Conservation (phyloP, 35 echinoderm and acorn worm species). For the Apostichopus parvimensis region DNA sequence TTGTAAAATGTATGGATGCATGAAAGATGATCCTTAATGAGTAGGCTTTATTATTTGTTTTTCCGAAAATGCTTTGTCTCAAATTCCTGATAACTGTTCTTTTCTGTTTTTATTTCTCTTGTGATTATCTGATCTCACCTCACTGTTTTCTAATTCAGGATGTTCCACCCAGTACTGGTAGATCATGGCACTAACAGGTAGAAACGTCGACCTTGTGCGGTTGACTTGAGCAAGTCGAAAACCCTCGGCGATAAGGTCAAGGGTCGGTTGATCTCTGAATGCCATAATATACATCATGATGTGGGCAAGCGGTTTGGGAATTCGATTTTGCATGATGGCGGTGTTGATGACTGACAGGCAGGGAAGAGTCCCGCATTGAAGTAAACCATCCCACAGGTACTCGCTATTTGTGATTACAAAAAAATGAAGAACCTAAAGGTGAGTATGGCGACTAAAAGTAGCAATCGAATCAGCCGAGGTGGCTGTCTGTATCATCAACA, state of each 20-base stretch:
- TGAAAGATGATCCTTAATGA: background rate
- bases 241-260: constrained; percentile 82
- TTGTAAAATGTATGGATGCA: too few relatives aligned
- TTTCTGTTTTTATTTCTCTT: too few relatives aligned
- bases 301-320: constrained; percentile 74
- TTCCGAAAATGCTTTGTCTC: too few relatives aligned
- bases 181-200: constrained; percentile 91
- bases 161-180: constrained; percentile 86
- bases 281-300: constrained; percentile 89
- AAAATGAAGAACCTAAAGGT: background rate
- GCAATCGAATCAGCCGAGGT: background rate
- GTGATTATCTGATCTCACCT: background rate
- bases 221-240: constrained; percentile 76
- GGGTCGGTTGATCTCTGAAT: constrained; percentile 71
- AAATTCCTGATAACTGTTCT: too few relatives aligned
- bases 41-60: background rate
- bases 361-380: constrained; percentile 77
- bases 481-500: background rate
- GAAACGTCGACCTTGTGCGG: constrained; percentile 70
- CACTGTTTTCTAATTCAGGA: constrained; percentile 21
- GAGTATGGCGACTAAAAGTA: background rate
- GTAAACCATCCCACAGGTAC: constrained; percentile 81
- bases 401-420: constrained; percentile 43
- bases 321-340: constrained; percentile 64
- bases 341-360: constrained; percentile 87